These are phyloP conservation scores for Bos taurus DNA, from an alignment of 2,113 vertebrate species.

Conservation along the genomic window DNA sequence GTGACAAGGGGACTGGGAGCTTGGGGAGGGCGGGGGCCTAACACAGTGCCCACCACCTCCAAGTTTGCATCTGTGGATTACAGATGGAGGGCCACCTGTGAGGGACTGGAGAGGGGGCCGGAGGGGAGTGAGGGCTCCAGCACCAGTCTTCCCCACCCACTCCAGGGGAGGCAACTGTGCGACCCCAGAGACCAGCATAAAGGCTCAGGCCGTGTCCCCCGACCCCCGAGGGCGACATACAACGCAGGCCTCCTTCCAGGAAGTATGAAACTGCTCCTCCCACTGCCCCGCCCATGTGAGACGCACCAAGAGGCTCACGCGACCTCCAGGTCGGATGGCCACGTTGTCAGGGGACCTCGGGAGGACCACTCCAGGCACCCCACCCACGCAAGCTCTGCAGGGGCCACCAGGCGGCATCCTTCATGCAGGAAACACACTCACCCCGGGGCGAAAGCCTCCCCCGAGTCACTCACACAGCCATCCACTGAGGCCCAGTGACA, in stretches of 20 bases:
- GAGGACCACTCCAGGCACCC: neutral
- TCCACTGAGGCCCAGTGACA: accelerated
- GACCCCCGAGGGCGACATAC: accelerated
- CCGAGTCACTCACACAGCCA: neutral
- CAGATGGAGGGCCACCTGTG: neutral
- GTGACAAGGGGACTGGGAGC: neutral
- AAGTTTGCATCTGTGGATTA: neutral
- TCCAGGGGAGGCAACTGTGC: neutral
- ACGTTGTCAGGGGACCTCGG: accelerated
- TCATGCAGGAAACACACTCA: neutral
- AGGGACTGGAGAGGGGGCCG: neutral
- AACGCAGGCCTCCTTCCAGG: neutral
- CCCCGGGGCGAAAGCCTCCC: neutral
- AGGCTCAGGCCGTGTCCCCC: neutral
- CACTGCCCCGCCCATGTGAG: accelerated
- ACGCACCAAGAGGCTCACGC: accelerated
- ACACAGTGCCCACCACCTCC: accelerated
- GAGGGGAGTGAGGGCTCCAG: neutral
- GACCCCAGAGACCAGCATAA: neutral
- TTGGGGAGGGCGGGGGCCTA: neutral
- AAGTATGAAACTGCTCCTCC: neutral
- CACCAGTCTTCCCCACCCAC: neutral
- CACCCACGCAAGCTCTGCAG: neutral
- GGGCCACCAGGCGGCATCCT: neutral
- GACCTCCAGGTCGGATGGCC: neutral